Percentiles rank a stretch among this genome's conserved stretches.
Conservation (phyloP, 2,797 vertebrate species). For the Sciurus vulgaris region DNA sequence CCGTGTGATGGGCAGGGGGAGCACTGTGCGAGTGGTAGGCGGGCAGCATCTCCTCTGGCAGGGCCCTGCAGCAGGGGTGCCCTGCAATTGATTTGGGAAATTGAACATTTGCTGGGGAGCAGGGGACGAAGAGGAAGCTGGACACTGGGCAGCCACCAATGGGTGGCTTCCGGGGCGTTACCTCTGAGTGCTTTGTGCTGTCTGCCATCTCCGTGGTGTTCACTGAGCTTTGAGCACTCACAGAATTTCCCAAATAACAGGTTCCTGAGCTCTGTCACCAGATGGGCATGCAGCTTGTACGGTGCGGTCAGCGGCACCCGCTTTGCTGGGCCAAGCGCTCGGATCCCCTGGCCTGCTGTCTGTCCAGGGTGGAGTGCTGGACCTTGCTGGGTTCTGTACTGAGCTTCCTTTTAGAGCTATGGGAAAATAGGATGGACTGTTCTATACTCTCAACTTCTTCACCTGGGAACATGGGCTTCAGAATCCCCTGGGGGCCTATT, state of each 20-base stretch:
- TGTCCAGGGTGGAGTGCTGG: background rate
- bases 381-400: background rate
- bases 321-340: background rate
- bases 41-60: background rate
- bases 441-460: background rate
- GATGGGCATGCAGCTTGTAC: background rate
- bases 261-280: background rate
- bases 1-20: background rate
- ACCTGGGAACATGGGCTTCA: background rate
- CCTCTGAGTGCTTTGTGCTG: background rate
- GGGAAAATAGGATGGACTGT: background rate
- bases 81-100: background rate
- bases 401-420: background rate
- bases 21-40: background rate
- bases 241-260: background rate
- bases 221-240: background rate
- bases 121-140: background rate
- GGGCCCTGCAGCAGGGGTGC: background rate
- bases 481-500: background rate
- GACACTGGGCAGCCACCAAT: too few species aligned
- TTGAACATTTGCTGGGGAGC: background rate
- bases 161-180: background rate
- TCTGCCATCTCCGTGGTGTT: background rate
- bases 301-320: background rate
- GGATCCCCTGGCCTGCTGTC: background rate